Evolutionary conservation across 2,113 vertebrate genomes (phyloP).

Genomic region (human): DNA sequence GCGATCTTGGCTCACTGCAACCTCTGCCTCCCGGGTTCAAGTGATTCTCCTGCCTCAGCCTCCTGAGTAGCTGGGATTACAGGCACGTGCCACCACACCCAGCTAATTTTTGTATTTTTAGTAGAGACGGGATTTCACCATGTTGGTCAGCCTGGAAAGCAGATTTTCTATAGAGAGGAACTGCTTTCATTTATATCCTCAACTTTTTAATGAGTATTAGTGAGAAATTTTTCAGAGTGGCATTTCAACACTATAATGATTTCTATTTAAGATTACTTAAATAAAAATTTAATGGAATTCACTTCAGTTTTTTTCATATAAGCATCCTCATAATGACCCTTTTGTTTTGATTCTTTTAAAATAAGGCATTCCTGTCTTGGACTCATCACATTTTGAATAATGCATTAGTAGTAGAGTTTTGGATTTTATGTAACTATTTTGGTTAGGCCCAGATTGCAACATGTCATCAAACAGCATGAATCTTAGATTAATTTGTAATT

Average conservation of each 20-base stretch:
- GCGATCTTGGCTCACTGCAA: too few relatives aligned
- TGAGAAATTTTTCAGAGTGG: constrained; percentile 49
- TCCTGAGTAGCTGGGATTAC: too few relatives aligned
- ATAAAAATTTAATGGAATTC: constrained; percentile 17
- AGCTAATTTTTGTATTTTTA: too few relatives aligned
- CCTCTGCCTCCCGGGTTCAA: too few relatives aligned
- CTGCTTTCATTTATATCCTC: constrained; percentile 46
- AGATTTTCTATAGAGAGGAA: neutral
- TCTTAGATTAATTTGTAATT: constrained; percentile 58
- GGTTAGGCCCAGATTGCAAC: constrained; percentile 39
- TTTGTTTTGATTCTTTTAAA: constrained; percentile 33
- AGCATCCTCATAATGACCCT: neutral
- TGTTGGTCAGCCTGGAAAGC: too few relatives aligned
- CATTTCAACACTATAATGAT: neutral
- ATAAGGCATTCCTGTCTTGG: neutral
- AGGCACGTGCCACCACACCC: too few relatives aligned
- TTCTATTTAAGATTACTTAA: constrained; percentile 40
- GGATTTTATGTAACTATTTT: constrained; percentile 40
- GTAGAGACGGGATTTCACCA: too few relatives aligned
- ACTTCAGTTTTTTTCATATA: constrained; percentile 25
- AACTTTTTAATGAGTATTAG: constrained; percentile 19
- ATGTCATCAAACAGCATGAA: constrained; percentile 27
- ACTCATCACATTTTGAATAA: constrained; percentile 42
- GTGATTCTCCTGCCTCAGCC: too few relatives aligned
- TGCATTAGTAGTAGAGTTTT: constrained; percentile 33